A percentile compares a stretch with the other conserved stretches of the same genome.
Evolutionary conservation across 2,113 vertebrate genomes (phyloP).

Genomic region (Pedetes capensis): DNA sequence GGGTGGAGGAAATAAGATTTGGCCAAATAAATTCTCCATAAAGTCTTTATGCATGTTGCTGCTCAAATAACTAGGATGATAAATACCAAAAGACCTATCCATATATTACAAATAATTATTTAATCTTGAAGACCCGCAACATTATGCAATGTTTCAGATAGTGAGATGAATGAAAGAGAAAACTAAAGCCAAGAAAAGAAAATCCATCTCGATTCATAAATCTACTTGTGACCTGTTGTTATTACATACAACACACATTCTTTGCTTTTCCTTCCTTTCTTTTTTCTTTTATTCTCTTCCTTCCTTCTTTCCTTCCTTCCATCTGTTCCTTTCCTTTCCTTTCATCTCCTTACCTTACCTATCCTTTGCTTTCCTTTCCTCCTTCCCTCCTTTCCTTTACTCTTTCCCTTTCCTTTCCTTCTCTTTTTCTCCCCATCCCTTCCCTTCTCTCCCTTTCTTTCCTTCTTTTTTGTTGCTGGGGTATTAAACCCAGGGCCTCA

Average conservation of each 20-base stretch:
- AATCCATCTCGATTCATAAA: neutral
- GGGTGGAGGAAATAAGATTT: neutral
- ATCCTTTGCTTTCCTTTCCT: no score
- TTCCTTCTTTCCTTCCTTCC: no score
- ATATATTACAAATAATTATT: neutral
- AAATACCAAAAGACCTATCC: neutral
- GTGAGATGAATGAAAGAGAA: neutral
- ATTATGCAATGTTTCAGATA: neutral
- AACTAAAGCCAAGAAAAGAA: neutral
- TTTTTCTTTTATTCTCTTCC: no score
- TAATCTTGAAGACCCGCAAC: neutral
- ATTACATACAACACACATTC: neutral
- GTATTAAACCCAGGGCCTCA: no score
- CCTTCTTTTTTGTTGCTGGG: no score
- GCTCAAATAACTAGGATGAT: neutral
- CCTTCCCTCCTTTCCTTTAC: no score
- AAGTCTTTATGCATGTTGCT: neutral
- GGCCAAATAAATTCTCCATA: neutral
- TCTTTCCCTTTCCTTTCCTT: no score
- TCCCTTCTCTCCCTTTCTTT: no score
- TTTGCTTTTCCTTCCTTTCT: no score
- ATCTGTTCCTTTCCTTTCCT: no score
- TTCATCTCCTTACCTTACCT: no score
- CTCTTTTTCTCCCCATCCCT: no score
- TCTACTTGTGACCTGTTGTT: neutral